Percentiles rank a stretch among this genome's conserved stretches.
Conservation (phyloP, 2,888 invertebrate genomes). For the Maniola hyperantus region DNA sequence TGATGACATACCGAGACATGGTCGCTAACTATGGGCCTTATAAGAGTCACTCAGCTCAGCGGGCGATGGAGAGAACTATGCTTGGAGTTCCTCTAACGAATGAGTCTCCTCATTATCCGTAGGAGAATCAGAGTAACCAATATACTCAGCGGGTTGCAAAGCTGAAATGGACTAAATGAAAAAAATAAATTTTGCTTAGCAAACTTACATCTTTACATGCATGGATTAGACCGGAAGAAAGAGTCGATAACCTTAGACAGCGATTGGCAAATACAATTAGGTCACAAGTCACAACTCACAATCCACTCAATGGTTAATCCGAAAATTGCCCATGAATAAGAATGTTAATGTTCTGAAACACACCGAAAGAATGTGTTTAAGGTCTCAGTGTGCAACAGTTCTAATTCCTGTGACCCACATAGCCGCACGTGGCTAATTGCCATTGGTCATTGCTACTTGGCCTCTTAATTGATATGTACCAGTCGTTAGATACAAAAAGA, state of each 20-base stretch:
- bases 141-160: too few species aligned
- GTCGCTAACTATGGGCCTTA: too few species aligned
- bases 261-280: neutral
- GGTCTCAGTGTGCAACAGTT: conserved; percentile 15
- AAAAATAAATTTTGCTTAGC: too few species aligned
- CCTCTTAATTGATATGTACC: conserved; percentile 52
- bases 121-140: too few species aligned
- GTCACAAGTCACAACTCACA: too few species aligned
- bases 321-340: neutral
- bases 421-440: conserved; percentile 63
- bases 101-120: too few species aligned
- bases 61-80: too few species aligned
- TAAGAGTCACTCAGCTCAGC: too few species aligned
- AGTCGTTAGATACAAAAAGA: conserved; percentile 10
- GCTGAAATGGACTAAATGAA: too few species aligned
- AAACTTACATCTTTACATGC: too few species aligned
- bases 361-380: neutral
- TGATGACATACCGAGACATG: too few species aligned
- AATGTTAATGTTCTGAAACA: neutral
- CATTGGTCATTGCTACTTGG: conserved; percentile 63
- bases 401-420: conserved; percentile 65
- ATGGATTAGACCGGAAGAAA: neutral
- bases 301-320: conserved; percentile 8
- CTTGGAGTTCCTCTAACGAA: too few species aligned
- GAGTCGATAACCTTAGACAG: neutral